Evolutionary conservation across 2,797 vertebrate species (phyloP).

Genomic region (Mareca penelope): DNA sequence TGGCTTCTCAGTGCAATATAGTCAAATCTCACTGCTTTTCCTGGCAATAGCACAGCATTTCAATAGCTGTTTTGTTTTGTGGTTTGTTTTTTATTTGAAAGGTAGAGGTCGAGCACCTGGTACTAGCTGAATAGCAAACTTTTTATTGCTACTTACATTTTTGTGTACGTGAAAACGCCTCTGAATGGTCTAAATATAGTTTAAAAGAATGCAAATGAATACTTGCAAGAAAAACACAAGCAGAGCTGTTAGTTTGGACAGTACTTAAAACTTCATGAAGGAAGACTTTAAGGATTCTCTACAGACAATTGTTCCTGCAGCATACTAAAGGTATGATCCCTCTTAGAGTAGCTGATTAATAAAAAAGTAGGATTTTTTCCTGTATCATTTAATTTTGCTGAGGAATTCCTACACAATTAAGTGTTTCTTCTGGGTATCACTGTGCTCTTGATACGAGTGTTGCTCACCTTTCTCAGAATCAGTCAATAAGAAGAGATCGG

Average conservation of each 20-base stretch:
- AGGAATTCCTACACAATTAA: background rate
- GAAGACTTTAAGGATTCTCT: background rate
- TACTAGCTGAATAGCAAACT: background rate
- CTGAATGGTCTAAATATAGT: background rate
- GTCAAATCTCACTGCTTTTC: background rate
- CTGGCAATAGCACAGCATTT: background rate
- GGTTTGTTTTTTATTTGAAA: background rate
- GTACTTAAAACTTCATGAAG: background rate
- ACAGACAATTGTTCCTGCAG: rapidly evolving
- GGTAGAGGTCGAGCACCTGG: background rate
- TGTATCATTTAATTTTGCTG: no score
- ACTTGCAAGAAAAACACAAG: background rate
- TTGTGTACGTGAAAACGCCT: background rate
- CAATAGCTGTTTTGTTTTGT: background rate
- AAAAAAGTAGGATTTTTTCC: background rate
- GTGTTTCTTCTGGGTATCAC: background rate
- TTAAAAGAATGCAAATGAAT: background rate
- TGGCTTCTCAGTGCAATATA: background rate
- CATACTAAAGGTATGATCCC: background rate
- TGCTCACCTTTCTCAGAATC: conserved; percentile 94
- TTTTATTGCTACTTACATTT: background rate
- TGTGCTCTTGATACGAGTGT: background rate
- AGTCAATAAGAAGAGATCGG: conserved; percentile 93
- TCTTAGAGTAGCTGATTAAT: background rate
- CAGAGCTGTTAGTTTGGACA: background rate